Evolutionary conservation across 2,113 vertebrate species (phyloP).

Genomic region (Vimba vimba): DNA sequence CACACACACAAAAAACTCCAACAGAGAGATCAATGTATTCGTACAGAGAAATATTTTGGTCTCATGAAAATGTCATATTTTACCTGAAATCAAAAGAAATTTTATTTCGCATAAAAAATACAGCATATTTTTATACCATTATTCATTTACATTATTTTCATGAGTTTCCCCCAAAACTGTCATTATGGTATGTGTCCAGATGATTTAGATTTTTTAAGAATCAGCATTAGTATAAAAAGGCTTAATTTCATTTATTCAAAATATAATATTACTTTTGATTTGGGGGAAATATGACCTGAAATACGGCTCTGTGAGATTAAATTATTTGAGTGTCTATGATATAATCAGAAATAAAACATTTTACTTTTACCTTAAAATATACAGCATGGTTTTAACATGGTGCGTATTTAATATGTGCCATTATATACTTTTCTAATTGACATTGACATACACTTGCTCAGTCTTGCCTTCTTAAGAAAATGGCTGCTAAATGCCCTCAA

Average conservation of each 20-base stretch:
- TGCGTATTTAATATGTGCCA: background rate
- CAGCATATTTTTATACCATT: background rate
- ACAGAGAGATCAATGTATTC: background rate
- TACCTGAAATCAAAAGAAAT: background rate
- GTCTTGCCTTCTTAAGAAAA: constrained; percentile 12
- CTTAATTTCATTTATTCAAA: background rate
- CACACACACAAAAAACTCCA: background rate
- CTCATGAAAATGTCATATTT: background rate
- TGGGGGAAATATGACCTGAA: background rate
- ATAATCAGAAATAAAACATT: background rate
- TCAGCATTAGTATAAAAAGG: background rate
- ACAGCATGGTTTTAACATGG: background rate
- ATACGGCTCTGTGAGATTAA: background rate
- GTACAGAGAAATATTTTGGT: background rate
- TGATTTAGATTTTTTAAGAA: background rate
- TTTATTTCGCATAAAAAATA: background rate
- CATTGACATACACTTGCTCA: background rate
- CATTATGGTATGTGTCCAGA: background rate
- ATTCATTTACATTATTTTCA: background rate
- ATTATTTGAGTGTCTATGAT: background rate
- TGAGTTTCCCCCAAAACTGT: background rate
- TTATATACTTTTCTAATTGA: background rate
- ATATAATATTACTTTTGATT: background rate
- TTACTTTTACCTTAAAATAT: background rate
- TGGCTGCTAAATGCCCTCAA: background rate